phyloP scores from a whole-genome alignment of 2,888 invertebrate species.

The Eretmocerus hayati region DNA sequence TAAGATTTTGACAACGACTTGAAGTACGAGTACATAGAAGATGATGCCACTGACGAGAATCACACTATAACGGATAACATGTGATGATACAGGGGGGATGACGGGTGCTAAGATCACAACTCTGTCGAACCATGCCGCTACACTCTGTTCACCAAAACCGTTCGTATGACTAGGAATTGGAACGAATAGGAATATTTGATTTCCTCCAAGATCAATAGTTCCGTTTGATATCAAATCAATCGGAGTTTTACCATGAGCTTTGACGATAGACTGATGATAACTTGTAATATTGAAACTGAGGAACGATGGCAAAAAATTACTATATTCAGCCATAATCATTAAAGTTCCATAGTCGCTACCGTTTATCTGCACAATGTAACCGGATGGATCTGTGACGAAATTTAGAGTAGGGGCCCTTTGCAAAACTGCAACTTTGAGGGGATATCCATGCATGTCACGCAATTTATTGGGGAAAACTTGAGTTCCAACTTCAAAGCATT shows the following conservation, averaged over 20 bases:
- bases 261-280: slow-evolving; percentile 3
- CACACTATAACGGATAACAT: too few species aligned
- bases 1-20: slow-evolving; percentile 1
- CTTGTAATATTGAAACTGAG: not conserved
- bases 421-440: slow-evolving; percentile 1
- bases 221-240: slow-evolving; percentile 1
- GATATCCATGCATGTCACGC: slow-evolving; percentile 2
- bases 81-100: not conserved
- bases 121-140: slow-evolving; percentile 4
- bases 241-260: not conserved
- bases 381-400: slow-evolving; percentile 1
- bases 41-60: not conserved
- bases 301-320: slow-evolving; percentile 3
- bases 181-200: slow-evolving; percentile 2
- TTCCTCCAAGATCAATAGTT: slow-evolving; percentile 4
- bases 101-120: slow-evolving; percentile 17
- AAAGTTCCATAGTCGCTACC: slow-evolving; percentile 5
- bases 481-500: not conserved
- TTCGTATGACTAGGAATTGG: not conserved
- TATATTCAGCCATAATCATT: not conserved
- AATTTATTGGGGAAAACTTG: slow-evolving; percentile 12
- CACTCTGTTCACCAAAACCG: not conserved
- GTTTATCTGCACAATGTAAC: slow-evolving; percentile 1
- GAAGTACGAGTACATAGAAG: slow-evolving; percentile 4
- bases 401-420: not conserved